Evolutionary conservation across 2,113 vertebrate species (phyloP).

Genomic region (Brienomyrus brachyistius): DNA sequence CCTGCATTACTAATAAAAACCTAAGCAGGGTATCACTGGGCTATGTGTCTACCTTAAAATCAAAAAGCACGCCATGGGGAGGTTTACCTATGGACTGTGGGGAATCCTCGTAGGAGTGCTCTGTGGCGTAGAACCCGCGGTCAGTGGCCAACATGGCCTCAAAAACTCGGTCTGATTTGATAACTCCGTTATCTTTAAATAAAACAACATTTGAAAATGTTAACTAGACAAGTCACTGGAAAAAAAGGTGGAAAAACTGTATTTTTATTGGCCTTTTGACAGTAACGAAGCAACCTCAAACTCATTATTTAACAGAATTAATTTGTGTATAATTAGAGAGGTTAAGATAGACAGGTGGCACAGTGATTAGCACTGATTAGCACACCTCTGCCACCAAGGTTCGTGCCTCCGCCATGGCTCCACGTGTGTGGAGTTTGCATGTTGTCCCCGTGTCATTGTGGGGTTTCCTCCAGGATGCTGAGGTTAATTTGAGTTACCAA

Average conservation of each 20-base stretch:
- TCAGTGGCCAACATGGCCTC: constrained; percentile 75
- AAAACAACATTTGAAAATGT: background rate
- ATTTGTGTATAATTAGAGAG: background rate
- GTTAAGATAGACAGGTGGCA: background rate
- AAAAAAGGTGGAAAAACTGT: background rate
- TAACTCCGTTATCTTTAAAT: constrained; percentile 73
- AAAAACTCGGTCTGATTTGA: constrained; percentile 71
- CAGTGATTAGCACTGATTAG: background rate
- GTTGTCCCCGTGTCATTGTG: background rate
- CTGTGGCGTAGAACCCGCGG: constrained; percentile 70
- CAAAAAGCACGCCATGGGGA: background rate
- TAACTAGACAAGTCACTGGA: background rate
- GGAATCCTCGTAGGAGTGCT: constrained; percentile 79
- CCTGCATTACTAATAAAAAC: background rate
- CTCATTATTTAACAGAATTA: background rate
- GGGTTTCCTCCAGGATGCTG: background rate
- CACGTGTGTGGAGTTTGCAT: background rate
- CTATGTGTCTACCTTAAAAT: background rate
- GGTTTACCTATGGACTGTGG: constrained; percentile 77
- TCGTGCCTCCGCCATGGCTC: background rate
- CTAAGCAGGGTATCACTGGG: background rate
- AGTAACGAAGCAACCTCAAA: background rate
- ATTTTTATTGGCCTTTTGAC: background rate
- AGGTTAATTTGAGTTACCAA: background rate
- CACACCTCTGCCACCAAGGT: background rate